Evolutionary conservation across 2,888 invertebrate species (phyloP).

Genomic region (Erpobdella octoculata): DNA sequence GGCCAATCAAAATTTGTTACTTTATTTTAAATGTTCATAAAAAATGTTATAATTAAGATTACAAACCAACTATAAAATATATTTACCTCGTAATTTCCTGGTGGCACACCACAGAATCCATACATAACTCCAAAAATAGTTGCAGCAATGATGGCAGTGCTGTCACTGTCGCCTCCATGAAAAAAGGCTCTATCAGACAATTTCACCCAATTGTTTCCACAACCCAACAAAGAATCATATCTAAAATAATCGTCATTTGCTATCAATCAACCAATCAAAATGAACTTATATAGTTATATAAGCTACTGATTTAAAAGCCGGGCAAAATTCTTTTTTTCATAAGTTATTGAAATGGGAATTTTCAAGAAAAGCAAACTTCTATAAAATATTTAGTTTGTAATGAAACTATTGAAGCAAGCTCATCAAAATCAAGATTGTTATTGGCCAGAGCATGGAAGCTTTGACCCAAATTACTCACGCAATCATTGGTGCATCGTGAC

Average conservation of each 20-base stretch:
- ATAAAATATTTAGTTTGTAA: background rate
- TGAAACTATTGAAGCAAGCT: background rate
- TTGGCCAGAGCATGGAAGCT: background rate
- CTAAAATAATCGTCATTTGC: slow-evolving; percentile 4
- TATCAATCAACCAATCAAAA: background rate
- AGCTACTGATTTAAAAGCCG: too few species aligned
- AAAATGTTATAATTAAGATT: background rate
- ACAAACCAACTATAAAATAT: too few species aligned
- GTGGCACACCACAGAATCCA: slow-evolving; percentile 46
- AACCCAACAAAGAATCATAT: slow-evolving; percentile 47
- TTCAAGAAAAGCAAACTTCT: background rate
- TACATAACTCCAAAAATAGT: slow-evolving; percentile 47
- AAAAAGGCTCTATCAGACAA: slow-evolving; percentile 45
- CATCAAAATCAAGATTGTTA: background rate
- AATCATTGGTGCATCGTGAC: slow-evolving; percentile 51
- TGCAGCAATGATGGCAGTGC: slow-evolving; percentile 49
- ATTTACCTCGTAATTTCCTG: slow-evolving; percentile 43
- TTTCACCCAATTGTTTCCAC: slow-evolving; percentile 44
- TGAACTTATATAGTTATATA: background rate
- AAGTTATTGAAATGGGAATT: background rate
- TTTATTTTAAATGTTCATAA: background rate
- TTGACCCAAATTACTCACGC: slow-evolving; percentile 40
- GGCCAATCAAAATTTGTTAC: background rate
- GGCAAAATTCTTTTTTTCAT: background rate
- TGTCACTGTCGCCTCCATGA: slow-evolving; percentile 50